Conservation (phyloP, 2,888 invertebrate species). For the Thera britannica region DNA sequence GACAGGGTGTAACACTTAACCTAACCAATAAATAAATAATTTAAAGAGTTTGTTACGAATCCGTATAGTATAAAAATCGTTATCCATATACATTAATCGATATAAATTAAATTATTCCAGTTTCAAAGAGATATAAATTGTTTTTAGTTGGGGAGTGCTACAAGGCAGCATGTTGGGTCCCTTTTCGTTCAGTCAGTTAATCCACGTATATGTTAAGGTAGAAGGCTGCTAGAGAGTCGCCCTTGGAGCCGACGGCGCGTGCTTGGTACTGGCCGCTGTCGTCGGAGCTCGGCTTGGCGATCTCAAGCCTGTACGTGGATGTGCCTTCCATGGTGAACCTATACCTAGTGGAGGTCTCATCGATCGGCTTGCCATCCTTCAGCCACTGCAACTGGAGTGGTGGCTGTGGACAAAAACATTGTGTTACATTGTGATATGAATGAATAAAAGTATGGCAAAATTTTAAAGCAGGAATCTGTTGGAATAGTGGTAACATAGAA, state of each 20-base stretch:
- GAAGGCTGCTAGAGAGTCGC: constrained; percentile 93
- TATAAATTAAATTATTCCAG: constrained; percentile 41
- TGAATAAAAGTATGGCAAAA: too few species aligned
- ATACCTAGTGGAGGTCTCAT: constrained; percentile 90
- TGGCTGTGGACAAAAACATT: constrained; percentile 62
- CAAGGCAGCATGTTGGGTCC: constrained; percentile 62
- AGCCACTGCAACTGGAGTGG: constrained; percentile 91
- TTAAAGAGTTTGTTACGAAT: constrained; percentile 75
- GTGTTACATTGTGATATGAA: neutral
- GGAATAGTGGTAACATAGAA: too few species aligned
- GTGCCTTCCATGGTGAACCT: constrained; percentile 93
- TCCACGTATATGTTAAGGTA: constrained; percentile 90
- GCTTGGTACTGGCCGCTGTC: constrained; percentile 96
- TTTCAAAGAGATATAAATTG: constrained; percentile 50
- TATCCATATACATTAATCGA: constrained; percentile 64
- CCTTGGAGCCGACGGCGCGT: constrained; percentile 93
- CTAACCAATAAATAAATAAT: constrained; percentile 74
- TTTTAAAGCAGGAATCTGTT: too few species aligned
- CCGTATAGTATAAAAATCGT: constrained; percentile 79
- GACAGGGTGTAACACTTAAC: constrained; percentile 82
- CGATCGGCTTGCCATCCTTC: constrained; percentile 96
- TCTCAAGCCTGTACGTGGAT: constrained; percentile 91
- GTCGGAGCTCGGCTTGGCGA: constrained; percentile 88
- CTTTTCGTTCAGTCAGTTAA: constrained; percentile 61
- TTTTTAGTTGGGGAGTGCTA: constrained; percentile 50